These are phyloP conservation scores for Lordiphosa andalusiaca DNA, from an alignment of 2,888 invertebrate species.

Conservation along the genomic window DNA sequence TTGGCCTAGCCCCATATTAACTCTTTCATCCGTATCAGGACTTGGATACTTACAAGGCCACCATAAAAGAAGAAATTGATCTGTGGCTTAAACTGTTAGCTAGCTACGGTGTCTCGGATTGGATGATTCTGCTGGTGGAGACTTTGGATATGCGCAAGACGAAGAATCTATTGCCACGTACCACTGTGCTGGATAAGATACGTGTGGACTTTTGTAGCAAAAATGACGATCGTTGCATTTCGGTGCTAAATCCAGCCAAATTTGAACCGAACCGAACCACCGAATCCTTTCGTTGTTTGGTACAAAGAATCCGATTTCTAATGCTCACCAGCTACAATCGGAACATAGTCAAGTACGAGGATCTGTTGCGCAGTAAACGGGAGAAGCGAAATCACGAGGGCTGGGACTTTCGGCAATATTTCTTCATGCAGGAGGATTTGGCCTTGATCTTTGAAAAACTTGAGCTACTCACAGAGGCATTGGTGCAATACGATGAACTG, in stretches of 20 bases:
- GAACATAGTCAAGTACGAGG: slow-evolving; percentile 92
- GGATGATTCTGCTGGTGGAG: slow-evolving; percentile 96
- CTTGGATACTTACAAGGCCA: slow-evolving; percentile 93
- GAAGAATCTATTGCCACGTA: slow-evolving; percentile 93
- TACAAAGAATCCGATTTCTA: slow-evolving; percentile 88
- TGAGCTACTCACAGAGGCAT: slow-evolving; percentile 94
- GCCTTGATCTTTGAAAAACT: slow-evolving; percentile 97
- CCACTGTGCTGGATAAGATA: slow-evolving; percentile 96
- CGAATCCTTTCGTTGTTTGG: slow-evolving; percentile 93
- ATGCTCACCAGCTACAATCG: slow-evolving; percentile 93
- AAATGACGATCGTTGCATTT: slow-evolving; percentile 92
- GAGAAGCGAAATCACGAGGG: slow-evolving; percentile 93
- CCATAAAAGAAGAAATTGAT: slow-evolving; percentile 93
- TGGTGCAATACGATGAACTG: slow-evolving; percentile 98
- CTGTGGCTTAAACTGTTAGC: slow-evolving; percentile 91
- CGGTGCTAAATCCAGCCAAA: slow-evolving; percentile 94
- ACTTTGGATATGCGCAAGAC: slow-evolving; percentile 94
- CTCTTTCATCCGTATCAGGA: slow-evolving; percentile 83
- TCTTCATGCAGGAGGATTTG: slow-evolving; percentile 95
- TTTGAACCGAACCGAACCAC: slow-evolving; percentile 90
- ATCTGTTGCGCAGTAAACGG: slow-evolving; percentile 92
- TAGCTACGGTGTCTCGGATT: slow-evolving; percentile 89
- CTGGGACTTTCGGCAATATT: slow-evolving; percentile 97
- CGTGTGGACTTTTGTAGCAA: slow-evolving; percentile 96
- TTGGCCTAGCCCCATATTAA: background rate